Conservation (phyloP, 53 echinoderm and acorn worm species). For the Astropecten irregularis region DNA sequence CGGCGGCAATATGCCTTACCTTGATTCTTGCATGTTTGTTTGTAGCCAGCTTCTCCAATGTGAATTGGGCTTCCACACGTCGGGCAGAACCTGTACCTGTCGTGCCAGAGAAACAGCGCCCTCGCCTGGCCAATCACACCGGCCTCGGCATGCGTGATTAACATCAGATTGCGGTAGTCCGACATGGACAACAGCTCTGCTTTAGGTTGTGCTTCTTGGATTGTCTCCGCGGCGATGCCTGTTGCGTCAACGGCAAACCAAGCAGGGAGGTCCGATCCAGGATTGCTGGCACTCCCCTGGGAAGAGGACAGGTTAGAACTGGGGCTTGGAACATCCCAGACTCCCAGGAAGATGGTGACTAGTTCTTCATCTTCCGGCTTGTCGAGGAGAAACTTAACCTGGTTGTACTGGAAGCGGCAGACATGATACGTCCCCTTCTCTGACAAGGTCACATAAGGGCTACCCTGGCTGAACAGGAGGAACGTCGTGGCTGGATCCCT, state of each 20-base stretch:
- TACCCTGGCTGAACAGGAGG: constrained; percentile 56
- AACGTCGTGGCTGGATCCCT: constrained; percentile 61
- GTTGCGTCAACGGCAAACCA: constrained; percentile 93
- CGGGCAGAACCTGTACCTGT: constrained; percentile 92
- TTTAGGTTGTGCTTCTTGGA: constrained; percentile 53
- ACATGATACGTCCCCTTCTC: constrained; percentile 69
- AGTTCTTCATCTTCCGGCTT: constrained; percentile 21
- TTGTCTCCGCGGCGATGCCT: constrained; percentile 44
- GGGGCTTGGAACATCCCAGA: constrained; percentile 19
- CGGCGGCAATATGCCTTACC: too few species aligned
- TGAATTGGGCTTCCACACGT: constrained; percentile 80
- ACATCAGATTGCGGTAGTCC: constrained; percentile 75
- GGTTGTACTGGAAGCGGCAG: constrained; percentile 58
- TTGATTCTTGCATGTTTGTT: constrained; percentile 55
- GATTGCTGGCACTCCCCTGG: neutral
- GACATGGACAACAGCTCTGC: constrained; percentile 68
- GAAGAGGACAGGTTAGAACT: neutral
- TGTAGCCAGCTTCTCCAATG: constrained; percentile 90
- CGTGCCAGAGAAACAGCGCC: constrained; percentile 90
- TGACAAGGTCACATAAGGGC: constrained; percentile 63
- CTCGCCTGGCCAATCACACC: constrained; percentile 84
- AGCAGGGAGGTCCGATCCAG: constrained; percentile 16
- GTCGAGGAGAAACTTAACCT: constrained; percentile 63
- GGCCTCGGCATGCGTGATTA: constrained; percentile 69
- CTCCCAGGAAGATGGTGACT: constrained; percentile 66